Base-by-base conservation (phyloP, 1,140 invertebrate genomes). In the Papilio helenus region DNA sequence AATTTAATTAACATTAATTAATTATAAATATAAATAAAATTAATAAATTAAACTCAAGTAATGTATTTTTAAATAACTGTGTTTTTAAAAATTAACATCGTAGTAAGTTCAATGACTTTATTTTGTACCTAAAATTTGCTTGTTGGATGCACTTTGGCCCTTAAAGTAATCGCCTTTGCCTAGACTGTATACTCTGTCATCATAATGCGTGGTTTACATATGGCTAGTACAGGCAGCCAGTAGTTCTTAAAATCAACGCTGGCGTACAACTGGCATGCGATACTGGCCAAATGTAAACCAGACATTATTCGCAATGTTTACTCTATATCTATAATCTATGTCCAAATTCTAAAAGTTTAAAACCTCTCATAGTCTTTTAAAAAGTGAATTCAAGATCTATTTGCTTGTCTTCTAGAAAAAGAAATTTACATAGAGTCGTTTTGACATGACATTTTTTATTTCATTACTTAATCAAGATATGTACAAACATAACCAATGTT, bases 1-100 rank as follows among this genome's bases (percentile, higher is more conserved):
- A 68, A 68, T 68, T 34, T 68, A 68, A 68, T 68, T 68, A 29
- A 34, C 61, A 68, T 68, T 29, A 68, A 68, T 68, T 68, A 26
- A 58, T 58, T 58, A 20, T 23, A 61, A 61, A 58, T 29, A 65
- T 65, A 65, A 14, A 65, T 65, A 29, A 65, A 61, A 61, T 61
- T 61, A 20, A 61, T 68, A 18, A 68, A 68, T 16, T 14, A 18
- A 18, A 5, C 1, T 61, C 0, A 23, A 58, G 23, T 65, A 7
- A 12, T 1, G 20, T 26, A 68, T 68, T 68, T 68, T 16, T 1
- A 34, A 68, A 34, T 68, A 68, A 68, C 61, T 34, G 26, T 68
- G 0, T 26, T 61, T n/a, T 68, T 3, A 68, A 29, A 34, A 65
- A 29, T 34, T 16, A 68, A 68, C 2, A 68, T 34, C 3, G 16